Evolutionary conservation across 2,113 vertebrate genomes (phyloP).

Genomic region (Carassius carassius): DNA sequence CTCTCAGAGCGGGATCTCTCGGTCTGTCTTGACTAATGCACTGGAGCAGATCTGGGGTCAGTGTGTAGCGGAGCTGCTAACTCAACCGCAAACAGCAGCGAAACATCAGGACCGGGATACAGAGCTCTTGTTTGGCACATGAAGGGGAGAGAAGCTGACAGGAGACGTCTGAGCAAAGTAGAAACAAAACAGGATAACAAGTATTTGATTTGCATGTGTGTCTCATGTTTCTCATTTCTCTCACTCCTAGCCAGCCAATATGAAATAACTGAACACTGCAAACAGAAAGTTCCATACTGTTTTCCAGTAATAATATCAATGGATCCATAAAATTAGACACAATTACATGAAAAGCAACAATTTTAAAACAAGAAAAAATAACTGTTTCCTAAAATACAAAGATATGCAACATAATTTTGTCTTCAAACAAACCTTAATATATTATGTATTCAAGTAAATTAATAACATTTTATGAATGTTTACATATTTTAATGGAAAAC

Average conservation of each 20-base stretch:
- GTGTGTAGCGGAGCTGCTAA: neutral
- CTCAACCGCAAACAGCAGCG: neutral
- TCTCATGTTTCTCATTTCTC: neutral
- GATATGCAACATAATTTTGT: too few species aligned
- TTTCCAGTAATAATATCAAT: too few species aligned
- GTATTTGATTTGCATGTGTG: neutral
- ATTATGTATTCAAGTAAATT: neutral
- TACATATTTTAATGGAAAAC: too few species aligned
- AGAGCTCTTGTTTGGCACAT: slow-evolving; percentile 9
- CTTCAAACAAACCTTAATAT: too few species aligned
- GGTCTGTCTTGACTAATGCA: neutral
- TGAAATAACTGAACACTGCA: neutral
- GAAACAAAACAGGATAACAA: neutral
- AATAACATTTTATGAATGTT: neutral
- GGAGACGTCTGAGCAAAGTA: neutral
- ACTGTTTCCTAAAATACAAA: too few species aligned
- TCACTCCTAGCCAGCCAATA: neutral
- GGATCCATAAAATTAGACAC: too few species aligned
- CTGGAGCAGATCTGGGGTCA: neutral
- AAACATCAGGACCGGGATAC: neutral
- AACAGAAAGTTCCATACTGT: too few species aligned
- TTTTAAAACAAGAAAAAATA: too few species aligned
- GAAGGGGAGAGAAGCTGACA: neutral
- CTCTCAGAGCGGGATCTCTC: neutral
- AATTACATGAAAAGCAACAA: too few species aligned